Conservation (phyloP, 2,888 invertebrate species). For the Trissolcus japonicus region DNA sequence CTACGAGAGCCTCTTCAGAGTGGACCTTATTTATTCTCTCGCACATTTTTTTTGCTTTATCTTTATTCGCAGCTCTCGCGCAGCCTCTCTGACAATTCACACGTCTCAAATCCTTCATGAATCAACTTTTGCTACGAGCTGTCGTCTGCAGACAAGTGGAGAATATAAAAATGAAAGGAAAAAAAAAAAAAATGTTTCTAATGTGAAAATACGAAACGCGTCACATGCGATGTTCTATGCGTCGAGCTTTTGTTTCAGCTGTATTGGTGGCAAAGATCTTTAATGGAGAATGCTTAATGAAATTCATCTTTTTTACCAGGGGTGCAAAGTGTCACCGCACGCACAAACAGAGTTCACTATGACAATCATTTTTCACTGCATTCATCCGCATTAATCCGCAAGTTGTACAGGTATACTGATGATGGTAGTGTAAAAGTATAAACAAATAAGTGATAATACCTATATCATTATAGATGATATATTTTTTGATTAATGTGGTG, state of each 20-base stretch:
- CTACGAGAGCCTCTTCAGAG: constrained; percentile 53
- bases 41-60: constrained; percentile 21
- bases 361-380: too few relatives aligned
- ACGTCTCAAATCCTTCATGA: constrained; percentile 55
- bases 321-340: constrained; percentile 4
- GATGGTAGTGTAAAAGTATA: too few relatives aligned
- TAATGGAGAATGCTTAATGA: constrained; percentile 19
- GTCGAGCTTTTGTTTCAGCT: constrained; percentile 17
- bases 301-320: constrained; percentile 12
- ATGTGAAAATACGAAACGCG: constrained; percentile 27
- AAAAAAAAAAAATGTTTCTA: constrained; percentile 43
- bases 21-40: constrained; percentile 59
- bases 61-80: constrained; percentile 31
- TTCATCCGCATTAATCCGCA: too few relatives aligned
- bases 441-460: too few relatives aligned
- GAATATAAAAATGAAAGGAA: constrained; percentile 47
- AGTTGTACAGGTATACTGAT: too few relatives aligned
- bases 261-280: constrained; percentile 21
- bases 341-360: not conserved
- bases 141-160: constrained; percentile 54
- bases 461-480: too few relatives aligned
- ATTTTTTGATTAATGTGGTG: too few relatives aligned
- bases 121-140: constrained; percentile 48
- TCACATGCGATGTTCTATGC: constrained; percentile 10
- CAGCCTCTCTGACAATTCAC: constrained; percentile 57